Evolutionary conservation across 2,113 vertebrate species (phyloP).

Genomic region (Brachirus orientalis): DNA sequence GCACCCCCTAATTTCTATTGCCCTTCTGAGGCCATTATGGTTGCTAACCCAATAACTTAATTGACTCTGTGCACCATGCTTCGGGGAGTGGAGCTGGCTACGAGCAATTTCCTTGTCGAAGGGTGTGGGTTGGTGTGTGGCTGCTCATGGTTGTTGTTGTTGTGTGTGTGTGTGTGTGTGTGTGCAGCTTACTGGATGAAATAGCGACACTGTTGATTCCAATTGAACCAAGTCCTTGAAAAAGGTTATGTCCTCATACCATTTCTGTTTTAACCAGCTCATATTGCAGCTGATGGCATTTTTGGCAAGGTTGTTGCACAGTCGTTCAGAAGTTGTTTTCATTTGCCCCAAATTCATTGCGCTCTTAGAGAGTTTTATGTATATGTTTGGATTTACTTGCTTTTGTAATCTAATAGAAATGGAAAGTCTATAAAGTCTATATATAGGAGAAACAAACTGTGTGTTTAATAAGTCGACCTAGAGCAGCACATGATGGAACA

Average conservation of each 20-base stretch:
- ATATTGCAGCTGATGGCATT: constrained; percentile 50
- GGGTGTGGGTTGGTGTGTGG: neutral
- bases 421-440: neutral
- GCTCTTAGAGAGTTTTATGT: constrained; percentile 36
- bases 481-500: constrained; percentile 37
- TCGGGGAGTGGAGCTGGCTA: constrained; percentile 51
- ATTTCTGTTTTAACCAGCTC: constrained; percentile 23
- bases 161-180: constrained; percentile 26
- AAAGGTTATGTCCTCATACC: constrained; percentile 53
- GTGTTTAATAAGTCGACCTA: constrained; percentile 4
- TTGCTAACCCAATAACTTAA: constrained; percentile 75
- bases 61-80: constrained; percentile 63
- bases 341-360: constrained; percentile 30
- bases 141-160: constrained; percentile 5
- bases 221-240: constrained; percentile 59
- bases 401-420: constrained; percentile 4
- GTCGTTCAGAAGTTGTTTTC: constrained; percentile 36
- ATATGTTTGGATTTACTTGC: constrained; percentile 4
- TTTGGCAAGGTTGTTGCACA: constrained; percentile 42
- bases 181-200: constrained; percentile 46
- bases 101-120: constrained; percentile 49
- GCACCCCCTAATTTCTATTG: constrained; percentile 73
- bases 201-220: constrained; percentile 58
- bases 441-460: neutral
- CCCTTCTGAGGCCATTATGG: constrained; percentile 69